phyloP scores from a whole-genome alignment of 2,113 vertebrate genomes.

The Myrmecophaga tridactyla region DNA sequence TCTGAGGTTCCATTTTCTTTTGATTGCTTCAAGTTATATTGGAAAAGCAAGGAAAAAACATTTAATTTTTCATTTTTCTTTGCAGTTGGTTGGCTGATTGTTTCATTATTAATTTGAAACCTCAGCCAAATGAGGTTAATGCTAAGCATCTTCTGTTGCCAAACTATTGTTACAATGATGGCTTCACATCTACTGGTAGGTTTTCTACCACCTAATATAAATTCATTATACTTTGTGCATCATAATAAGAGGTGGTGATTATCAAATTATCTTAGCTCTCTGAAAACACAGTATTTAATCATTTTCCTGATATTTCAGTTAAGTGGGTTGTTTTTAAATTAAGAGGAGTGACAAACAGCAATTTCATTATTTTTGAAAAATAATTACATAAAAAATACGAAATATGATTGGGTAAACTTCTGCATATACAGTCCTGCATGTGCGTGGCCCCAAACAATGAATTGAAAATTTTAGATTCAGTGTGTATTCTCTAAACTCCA shows the following conservation, averaged over 20 bases:
- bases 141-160: background rate
- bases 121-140: background rate
- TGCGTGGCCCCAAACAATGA: background rate
- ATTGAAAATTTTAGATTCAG: background rate
- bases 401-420: background rate
- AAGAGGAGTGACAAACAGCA: background rate
- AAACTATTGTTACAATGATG: background rate
- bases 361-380: background rate
- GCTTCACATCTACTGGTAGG: background rate
- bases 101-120: background rate
- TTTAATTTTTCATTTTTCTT: background rate
- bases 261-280: background rate
- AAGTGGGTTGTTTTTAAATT: background rate
- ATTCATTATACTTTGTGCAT: background rate
- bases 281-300: background rate
- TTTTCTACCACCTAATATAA: background rate
- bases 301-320: background rate
- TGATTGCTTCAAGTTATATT: constrained; percentile 21
- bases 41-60: constrained; percentile 12
- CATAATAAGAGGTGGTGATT: background rate
- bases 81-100: background rate
- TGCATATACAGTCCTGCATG: background rate
- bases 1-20: background rate
- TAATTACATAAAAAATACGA: background rate
- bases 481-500: background rate